Evolutionary conservation across 2,113 vertebrate genomes (phyloP).

Genomic region (Hippocampus barbouri): DNA sequence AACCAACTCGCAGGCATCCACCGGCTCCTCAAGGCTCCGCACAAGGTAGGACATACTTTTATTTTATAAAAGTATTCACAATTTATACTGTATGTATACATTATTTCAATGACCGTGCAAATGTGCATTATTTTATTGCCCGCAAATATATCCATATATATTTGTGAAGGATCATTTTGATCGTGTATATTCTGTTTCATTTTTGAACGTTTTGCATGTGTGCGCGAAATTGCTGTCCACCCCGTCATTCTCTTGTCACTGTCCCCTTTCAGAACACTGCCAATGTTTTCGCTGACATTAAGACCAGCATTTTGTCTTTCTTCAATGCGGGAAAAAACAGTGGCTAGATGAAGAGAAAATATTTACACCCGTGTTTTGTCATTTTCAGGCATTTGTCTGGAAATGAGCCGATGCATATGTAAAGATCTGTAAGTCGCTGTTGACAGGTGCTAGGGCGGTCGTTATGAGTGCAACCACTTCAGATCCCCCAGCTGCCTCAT

Average conservation of each 20-base stretch:
- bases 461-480: constrained; percentile 21
- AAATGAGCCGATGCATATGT: not conserved
- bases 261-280: too few relatives aligned
- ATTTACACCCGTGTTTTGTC: not conserved
- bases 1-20: constrained; percentile 87
- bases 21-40: constrained; percentile 85
- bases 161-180: too few relatives aligned
- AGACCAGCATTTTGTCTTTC: not conserved
- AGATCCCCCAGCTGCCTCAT: constrained; percentile 11
- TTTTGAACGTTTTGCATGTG: too few relatives aligned
- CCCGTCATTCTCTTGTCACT: too few relatives aligned
- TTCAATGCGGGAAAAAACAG: not conserved
- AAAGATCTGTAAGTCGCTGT: not conserved
- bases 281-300: too few relatives aligned
- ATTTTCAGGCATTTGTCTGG: not conserved
- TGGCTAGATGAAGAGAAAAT: not conserved
- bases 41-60: constrained; percentile 77
- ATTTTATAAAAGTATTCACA: not conserved
- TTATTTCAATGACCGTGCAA: too few relatives aligned
- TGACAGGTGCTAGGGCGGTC: constrained; percentile 50
- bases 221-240: too few relatives aligned
- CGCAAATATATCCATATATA: too few relatives aligned
- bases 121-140: too few relatives aligned
- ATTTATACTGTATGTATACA: not conserved
- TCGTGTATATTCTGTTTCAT: too few relatives aligned